Evolutionary conservation across 1,140 invertebrate genomes (phyloP), one percentile per base, ranked within the genome.

Genomic region (Phortica variegata): DNA sequence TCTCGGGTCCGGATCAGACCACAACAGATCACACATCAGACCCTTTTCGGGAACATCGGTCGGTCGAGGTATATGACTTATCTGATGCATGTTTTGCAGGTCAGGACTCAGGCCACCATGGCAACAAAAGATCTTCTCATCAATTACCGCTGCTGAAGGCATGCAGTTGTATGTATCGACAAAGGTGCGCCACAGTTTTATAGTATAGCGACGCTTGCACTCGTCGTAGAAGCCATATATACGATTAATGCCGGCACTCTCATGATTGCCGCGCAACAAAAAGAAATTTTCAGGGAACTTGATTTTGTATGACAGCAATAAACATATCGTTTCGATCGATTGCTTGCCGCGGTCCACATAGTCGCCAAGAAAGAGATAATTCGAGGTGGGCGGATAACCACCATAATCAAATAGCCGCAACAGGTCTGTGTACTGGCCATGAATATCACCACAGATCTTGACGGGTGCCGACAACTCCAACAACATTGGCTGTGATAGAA

Each of bases 381-480:
- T 99, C 17, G 95, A 94, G 77, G 98, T 94, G 15, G 97, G 97
- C 33, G 97, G 97, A 78, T 99, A 99, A 16, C 96, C 95, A 47
- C 97, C 97, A 76, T 98, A 98, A 73, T 99, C 97, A 79, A 99
- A 99, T 56, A 99, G 80, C 65, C 97, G 85, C 53, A 99, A 79
- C 19, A 99, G 80, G 80, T 99, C 97, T 73, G 94, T 95, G 77
- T 98, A 99, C 79, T 96, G 93, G 51, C 97, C 97, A 77, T 99
- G 96, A 63, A 99, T 97, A 77, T 99, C 96, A 80, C 93, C 91
- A 80, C 95, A 98, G 65, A 98, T 98, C 82, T 98, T 98, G 19
- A 98, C 79, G 32, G 96, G 96, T 37, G 96, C 95, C 80, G 98
- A 94, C 44, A 98, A 79, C 80, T 98, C 95, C 61, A 98, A 81